Base-by-base conservation (phyloP, 2,797 vertebrate genomes). In the Catostomus latipinnis region DNA sequence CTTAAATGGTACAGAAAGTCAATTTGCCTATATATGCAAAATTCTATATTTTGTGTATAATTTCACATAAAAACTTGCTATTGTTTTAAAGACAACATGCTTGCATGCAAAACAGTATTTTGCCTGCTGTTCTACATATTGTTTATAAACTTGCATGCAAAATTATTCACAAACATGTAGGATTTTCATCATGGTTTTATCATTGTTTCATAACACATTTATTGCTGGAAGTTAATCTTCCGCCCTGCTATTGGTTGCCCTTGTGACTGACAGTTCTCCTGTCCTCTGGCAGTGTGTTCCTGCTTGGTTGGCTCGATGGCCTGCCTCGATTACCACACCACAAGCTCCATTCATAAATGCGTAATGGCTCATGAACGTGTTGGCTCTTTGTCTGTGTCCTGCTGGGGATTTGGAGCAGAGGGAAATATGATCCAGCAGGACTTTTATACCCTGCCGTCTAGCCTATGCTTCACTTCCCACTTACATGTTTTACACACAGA, bases 381-480 rank as follows among this genome's bases (percentile, higher is more conserved):
- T 16, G 34, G 74, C 71, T 65, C 57, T 69, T 50, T 60, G 77
- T 52, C 53, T 66, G 53, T 71, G 62, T 74, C 72, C 73, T 81
- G 80, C 80, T 81, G 72, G 60, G 79, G 67, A 70, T 80, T 75
- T 80, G 78, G 82, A 83, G 82, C 46, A 56, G 52, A 70, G 65
- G 52, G 77, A 75, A 78, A 69, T 65, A 58, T 80, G 82, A 80
- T 75, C 72, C 72, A 81, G 58, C 57, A 75, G 72, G 73, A 76
- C 72, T 69, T 81, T 76, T 70, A 63, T 70, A 62, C 66, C 57
- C 56, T 70, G 60, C 43, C 50, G 65, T 69, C 65, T 74, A 76
- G 57, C 54, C 79, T 69, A 58, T 70, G 65, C 65, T 75, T 73
- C 60, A 73, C 69, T 80, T 80, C 69, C 61, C 69, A 73, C 61